Evolutionary conservation across 2,888 invertebrate species (phyloP).

Genomic region (Caenorhabditis sp.): DNA sequence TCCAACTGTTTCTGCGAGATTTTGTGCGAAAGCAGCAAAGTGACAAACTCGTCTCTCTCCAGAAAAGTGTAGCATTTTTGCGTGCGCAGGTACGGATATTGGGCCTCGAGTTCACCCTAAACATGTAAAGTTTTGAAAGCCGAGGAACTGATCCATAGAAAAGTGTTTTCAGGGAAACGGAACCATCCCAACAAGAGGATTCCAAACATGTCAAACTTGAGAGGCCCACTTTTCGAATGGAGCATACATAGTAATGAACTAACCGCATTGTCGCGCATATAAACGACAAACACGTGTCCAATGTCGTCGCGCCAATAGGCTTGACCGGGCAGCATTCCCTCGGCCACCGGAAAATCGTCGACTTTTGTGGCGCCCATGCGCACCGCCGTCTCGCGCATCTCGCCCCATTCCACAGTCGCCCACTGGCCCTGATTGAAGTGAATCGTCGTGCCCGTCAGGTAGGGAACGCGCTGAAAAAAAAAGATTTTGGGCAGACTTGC

Average conservation of each 20-base stretch:
- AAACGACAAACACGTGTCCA: conserved; percentile 23
- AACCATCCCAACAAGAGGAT: not conserved
- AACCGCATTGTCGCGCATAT: conserved; percentile 14
- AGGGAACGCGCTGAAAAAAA: conserved; percentile 2
- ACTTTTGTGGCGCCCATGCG: conserved; percentile 11
- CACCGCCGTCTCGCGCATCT: not conserved
- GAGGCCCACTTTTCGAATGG: not conserved
- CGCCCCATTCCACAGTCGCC: conserved; percentile 16
- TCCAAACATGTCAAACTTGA: not conserved
- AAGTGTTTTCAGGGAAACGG: not conserved
- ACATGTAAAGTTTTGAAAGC: too few relatives aligned
- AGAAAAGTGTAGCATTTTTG: conserved; percentile 19
- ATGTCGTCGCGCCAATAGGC: conserved; percentile 21
- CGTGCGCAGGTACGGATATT: conserved; percentile 17
- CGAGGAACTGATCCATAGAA: not conserved
- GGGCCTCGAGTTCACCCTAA: conserved; percentile 14
- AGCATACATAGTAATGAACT: not conserved
- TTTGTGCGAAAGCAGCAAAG: not conserved
- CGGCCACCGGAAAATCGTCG: conserved; percentile 16
- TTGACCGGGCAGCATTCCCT: conserved; percentile 28
- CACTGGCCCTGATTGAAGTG: conserved; percentile 19
- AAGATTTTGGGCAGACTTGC: too few relatives aligned
- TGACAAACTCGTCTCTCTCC: conserved; percentile 21
- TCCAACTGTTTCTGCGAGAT: not conserved
- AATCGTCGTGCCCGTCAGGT: conserved; percentile 5